These are phyloP conservation scores for Watersipora subatra DNA, from an alignment of 1,140 invertebrate genomes.

Conservation along the genomic window DNA sequence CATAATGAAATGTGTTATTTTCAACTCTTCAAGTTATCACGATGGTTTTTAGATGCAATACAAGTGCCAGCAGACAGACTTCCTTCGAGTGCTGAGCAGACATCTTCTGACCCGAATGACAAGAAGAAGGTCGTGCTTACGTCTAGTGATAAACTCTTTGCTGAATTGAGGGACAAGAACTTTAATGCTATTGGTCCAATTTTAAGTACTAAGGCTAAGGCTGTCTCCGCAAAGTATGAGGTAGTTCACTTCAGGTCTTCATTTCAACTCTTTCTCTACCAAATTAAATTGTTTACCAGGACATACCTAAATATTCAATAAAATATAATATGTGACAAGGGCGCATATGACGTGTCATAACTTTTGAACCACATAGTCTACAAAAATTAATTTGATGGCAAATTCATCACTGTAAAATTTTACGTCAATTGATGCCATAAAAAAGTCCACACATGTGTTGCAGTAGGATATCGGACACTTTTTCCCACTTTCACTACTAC, in stretches of 20 bases:
- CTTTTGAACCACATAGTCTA: no score
- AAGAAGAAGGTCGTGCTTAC: conserved; percentile 74
- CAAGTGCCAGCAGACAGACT: conserved; percentile 74
- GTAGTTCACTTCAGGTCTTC: no score
- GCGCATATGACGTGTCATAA: background rate
- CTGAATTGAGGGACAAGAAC: conserved; percentile 76
- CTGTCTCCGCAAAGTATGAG: conserved; percentile 68
- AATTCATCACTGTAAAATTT: no score
- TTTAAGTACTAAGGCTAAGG: conserved; percentile 71
- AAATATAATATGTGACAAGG: conserved; percentile 10
- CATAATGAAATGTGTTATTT: no score
- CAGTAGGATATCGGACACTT: no score
- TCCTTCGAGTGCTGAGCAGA: conserved; percentile 13
- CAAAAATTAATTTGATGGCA: no score
- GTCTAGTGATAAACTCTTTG: conserved; percentile 75
- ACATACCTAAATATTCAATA: no score
- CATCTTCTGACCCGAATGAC: no score
- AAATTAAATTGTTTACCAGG: no score
- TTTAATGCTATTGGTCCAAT: conserved; percentile 78
- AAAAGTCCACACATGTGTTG: no score
- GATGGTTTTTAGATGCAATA: conserved; percentile 53
- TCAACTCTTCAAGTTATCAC: background rate
- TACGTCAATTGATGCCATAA: no score
- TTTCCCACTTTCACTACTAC: no score
- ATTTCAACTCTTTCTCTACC: background rate